Conservation (phyloP, 2,888 invertebrate species). For the Punctoribates punctum region DNA sequence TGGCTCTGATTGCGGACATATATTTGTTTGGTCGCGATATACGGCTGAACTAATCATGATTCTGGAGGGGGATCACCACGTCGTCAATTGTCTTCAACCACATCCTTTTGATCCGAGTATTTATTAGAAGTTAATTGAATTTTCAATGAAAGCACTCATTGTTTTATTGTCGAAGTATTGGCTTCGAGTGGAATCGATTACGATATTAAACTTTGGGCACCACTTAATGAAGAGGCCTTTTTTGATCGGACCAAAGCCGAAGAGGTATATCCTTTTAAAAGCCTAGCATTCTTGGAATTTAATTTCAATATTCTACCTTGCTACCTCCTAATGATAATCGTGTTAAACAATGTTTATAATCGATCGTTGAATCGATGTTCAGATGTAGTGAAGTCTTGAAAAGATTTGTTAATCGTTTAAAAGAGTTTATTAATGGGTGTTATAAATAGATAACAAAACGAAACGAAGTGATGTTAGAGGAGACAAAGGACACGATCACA, state of each 20-base stretch:
- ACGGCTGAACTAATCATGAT: conserved; percentile 69
- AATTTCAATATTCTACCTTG: no score
- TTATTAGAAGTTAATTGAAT: background rate
- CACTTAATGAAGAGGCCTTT: conserved; percentile 61
- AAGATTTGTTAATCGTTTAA: no score
- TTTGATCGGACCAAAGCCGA: conserved; percentile 65
- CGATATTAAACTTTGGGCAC: conserved; percentile 78
- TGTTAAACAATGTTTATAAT: no score
- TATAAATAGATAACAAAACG: conserved; percentile 64
- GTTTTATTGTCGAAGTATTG: conserved; percentile 53
- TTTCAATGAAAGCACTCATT: background rate
- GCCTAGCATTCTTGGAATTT: no score
- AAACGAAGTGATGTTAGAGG: conserved; percentile 77
- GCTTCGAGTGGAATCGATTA: conserved; percentile 85
- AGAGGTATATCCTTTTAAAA: conserved; percentile 62
- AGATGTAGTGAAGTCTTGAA: no score
- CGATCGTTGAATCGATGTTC: no score
- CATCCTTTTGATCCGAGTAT: conserved; percentile 66
- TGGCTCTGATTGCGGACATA: conserved; percentile 84
- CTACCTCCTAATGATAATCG: no score
- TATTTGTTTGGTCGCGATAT: conserved; percentile 73
- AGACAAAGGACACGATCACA: conserved; percentile 79
- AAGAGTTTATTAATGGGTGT: no score
- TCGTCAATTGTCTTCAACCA: conserved; percentile 77
- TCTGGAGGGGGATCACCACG: conserved; percentile 72